phyloP scores from a whole-genome alignment of 2,113 vertebrate genomes.

The Grallaria varia region DNA sequence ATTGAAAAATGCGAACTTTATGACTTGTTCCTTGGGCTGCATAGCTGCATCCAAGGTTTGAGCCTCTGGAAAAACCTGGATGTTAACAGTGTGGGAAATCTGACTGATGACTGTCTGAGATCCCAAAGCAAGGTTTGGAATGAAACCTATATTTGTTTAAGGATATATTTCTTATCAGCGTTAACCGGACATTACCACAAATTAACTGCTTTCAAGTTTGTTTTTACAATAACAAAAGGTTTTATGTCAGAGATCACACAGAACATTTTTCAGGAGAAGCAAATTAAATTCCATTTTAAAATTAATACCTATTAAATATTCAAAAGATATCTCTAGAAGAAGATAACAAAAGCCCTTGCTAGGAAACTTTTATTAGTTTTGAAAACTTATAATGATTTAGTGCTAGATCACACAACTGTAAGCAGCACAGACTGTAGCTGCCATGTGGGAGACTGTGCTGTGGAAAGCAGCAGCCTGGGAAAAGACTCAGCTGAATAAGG shows the following conservation, averaged over 20 bases:
- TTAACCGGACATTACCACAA: background rate
- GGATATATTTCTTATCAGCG: background rate
- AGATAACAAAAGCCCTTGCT: background rate
- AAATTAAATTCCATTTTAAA: background rate
- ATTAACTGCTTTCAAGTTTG: background rate
- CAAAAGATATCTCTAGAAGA: background rate
- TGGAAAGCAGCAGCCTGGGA: background rate
- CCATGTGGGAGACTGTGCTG: background rate
- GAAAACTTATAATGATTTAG: background rate
- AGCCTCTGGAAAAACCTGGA: background rate
- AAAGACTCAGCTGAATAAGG: background rate
- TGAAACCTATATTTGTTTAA: conserved; percentile 37
- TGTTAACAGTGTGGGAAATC: conserved; percentile 1
- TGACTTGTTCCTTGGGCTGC: background rate
- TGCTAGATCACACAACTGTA: background rate
- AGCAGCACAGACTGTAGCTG: background rate
- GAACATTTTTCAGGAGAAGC: background rate
- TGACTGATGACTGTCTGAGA: background rate
- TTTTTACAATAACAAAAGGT: background rate
- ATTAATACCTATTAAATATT: background rate
- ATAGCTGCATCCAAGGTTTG: background rate
- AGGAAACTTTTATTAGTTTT: background rate
- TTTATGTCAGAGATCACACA: background rate
- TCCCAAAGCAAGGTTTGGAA: background rate
- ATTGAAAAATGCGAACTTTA: background rate